phyloP scores from a whole-genome alignment of 2,888 invertebrate species.

The Leucania comma region DNA sequence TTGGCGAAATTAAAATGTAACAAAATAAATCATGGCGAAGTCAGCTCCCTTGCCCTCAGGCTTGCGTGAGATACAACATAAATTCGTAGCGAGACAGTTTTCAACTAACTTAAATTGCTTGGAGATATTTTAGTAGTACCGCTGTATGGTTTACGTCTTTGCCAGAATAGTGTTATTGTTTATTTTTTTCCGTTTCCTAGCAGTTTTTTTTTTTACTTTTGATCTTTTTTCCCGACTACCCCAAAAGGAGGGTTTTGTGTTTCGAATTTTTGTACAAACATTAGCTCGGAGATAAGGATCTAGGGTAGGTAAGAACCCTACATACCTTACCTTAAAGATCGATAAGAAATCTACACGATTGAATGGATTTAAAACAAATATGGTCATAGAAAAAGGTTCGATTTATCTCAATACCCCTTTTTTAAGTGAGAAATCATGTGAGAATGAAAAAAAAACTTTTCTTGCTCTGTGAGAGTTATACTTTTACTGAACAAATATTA shows the following conservation, averaged over 20 bases:
- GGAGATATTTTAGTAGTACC: conserved; percentile 41
- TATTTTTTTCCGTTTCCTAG: neutral
- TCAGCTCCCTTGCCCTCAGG: conserved; percentile 65
- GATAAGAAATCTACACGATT: too few relatives aligned
- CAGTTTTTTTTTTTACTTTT: neutral
- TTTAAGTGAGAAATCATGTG: too few relatives aligned
- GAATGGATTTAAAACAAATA: too few relatives aligned
- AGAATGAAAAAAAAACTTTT: too few relatives aligned
- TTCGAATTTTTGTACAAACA: neutral
- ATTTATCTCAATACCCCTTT: too few relatives aligned
- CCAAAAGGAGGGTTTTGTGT: neutral
- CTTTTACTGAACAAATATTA: too few relatives aligned
- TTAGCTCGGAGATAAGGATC: too few relatives aligned
- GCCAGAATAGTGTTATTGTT: neutral
- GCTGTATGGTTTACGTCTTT: conserved; percentile 1
- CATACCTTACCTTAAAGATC: too few relatives aligned
- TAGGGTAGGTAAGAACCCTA: too few relatives aligned
- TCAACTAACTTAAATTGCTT: conserved; percentile 64
- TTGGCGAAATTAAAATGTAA: conserved; percentile 81
- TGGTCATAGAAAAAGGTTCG: too few relatives aligned
- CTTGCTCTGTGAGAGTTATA: too few relatives aligned
- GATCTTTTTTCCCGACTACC: neutral
- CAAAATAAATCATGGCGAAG: conserved; percentile 77
- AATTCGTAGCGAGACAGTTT: conserved; percentile 63
- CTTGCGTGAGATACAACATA: conserved; percentile 64